Conservation (phyloP, 2,113 vertebrate species). For the Phyllostomus discolor region DNA sequence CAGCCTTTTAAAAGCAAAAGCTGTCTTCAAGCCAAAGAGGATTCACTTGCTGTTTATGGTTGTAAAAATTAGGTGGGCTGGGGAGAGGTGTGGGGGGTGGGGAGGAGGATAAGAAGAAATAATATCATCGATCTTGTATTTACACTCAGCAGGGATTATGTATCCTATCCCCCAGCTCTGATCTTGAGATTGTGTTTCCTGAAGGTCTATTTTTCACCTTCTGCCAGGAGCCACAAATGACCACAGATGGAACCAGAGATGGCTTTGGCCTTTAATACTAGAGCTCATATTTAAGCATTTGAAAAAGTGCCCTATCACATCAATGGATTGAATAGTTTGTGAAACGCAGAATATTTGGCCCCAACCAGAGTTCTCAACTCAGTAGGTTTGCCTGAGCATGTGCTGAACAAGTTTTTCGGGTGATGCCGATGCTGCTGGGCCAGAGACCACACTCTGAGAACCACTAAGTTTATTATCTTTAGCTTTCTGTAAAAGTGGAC, state of each 20-base stretch:
- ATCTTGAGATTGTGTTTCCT: neutral
- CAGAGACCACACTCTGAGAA: neutral
- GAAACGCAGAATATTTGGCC: neutral
- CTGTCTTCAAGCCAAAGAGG: neutral
- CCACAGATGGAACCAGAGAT: neutral
- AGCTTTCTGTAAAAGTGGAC: neutral
- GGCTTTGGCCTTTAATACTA: neutral
- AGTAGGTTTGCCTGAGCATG: neutral
- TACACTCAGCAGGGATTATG: neutral
- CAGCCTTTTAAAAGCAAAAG: slow-evolving; percentile 6
- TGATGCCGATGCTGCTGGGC: neutral
- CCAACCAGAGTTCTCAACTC: neutral
- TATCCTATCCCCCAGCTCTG: neutral
- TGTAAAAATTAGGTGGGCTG: neutral
- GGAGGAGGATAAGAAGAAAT: neutral
- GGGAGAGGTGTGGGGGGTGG: too few relatives aligned
- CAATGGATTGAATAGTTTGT: neutral
- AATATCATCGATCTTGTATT: neutral
- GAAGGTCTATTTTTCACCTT: slow-evolving; percentile 3
- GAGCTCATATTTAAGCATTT: neutral
- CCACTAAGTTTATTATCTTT: neutral
- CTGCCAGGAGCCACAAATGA: slow-evolving; percentile 1
- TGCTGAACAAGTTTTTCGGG: neutral
- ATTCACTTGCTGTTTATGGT: neutral
- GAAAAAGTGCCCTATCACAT: neutral